Conservation (phyloP, 2,113 vertebrate genomes). For the Takifugu flavidus region DNA sequence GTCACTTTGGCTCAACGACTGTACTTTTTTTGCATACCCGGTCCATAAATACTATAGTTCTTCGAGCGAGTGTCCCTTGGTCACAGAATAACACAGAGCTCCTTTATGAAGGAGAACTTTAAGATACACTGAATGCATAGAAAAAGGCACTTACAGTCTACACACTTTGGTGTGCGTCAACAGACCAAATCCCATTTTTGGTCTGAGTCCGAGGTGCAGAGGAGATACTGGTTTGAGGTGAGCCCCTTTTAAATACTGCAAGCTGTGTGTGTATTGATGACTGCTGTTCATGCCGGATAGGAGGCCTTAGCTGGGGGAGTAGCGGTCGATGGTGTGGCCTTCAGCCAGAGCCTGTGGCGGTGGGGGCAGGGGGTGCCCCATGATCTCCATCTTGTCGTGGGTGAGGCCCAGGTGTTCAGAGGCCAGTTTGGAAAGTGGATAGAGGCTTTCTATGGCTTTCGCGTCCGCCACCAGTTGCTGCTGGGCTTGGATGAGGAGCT, state of each 20-base stretch:
- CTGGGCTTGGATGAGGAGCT: constrained; percentile 89
- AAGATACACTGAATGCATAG: constrained; percentile 67
- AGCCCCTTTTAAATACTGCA: constrained; percentile 73
- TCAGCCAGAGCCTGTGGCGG: constrained; percentile 77
- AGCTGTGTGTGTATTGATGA: constrained; percentile 57
- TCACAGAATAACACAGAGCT: constrained; percentile 66
- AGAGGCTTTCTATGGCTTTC: constrained; percentile 92
- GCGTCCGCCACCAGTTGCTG: constrained; percentile 88
- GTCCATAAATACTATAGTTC: constrained; percentile 74
- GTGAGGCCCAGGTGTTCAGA: constrained; percentile 88
- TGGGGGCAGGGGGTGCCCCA: constrained; percentile 79
- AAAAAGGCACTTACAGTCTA: constrained; percentile 76
- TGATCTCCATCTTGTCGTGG: constrained; percentile 90
- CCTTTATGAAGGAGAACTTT: constrained; percentile 54
- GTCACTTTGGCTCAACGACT: constrained; percentile 74
- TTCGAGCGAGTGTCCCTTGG: constrained; percentile 61
- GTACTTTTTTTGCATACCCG: constrained; percentile 59
- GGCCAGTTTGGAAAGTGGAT: constrained; percentile 91
- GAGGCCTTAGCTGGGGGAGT: constrained; percentile 84
- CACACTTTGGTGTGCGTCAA: constrained; percentile 58
- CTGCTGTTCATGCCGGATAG: constrained; percentile 36
- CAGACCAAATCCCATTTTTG: constrained; percentile 48
- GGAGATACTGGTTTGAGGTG: constrained; percentile 71
- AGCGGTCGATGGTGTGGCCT: constrained; percentile 86
- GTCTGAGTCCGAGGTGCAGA: constrained; percentile 72